Evolutionary conservation across 2,113 vertebrate genomes (phyloP).

Genomic region (Tympanuchus pallidicinctus): DNA sequence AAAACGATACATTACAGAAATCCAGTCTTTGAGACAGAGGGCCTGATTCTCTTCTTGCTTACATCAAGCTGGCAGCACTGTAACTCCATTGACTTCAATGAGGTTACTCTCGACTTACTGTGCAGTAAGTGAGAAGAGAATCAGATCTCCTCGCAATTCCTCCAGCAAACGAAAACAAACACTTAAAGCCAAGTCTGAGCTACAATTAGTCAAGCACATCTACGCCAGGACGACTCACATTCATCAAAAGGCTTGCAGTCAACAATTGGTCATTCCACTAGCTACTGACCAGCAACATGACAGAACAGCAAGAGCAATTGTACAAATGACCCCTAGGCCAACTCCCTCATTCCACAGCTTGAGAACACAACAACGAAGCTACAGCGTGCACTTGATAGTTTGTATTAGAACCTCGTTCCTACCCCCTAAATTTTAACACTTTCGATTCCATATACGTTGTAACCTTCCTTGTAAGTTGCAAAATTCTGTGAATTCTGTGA

Average conservation of each 20-base stretch:
- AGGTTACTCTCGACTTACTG: conserved; percentile 37
- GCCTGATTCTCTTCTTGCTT: conserved; percentile 67
- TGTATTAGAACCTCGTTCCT: conserved; percentile 97
- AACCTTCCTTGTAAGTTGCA: conserved; percentile 99
- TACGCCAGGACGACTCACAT: conserved; percentile 64
- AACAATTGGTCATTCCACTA: conserved; percentile 64
- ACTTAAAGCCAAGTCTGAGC: conserved; percentile 62
- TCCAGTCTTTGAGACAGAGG: conserved; percentile 8
- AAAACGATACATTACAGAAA: conserved; percentile 68
- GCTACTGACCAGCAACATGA: conserved; percentile 55
- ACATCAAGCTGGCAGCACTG: background rate
- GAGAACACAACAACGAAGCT: conserved; percentile 88
- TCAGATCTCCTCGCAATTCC: conserved; percentile 58
- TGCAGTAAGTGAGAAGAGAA: conserved; percentile 64
- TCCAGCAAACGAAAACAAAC: conserved; percentile 76
- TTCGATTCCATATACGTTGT: conserved; percentile 99
- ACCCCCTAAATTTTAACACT: conserved; percentile 99
- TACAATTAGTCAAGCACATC: conserved; percentile 73
- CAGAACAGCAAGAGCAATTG: conserved; percentile 71
- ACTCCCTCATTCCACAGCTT: conserved; percentile 88
- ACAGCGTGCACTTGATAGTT: conserved; percentile 93
- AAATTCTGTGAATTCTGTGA: conserved; percentile 99
- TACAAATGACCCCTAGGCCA: conserved; percentile 85
- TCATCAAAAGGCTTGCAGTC: conserved; percentile 52
- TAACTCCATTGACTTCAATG: conserved; percentile 60